Percentiles rank a stretch among this genome's conserved stretches.
Conservation (phyloP, 2,888 invertebrate species). For the Lepidocyrtinus sp. region DNA sequence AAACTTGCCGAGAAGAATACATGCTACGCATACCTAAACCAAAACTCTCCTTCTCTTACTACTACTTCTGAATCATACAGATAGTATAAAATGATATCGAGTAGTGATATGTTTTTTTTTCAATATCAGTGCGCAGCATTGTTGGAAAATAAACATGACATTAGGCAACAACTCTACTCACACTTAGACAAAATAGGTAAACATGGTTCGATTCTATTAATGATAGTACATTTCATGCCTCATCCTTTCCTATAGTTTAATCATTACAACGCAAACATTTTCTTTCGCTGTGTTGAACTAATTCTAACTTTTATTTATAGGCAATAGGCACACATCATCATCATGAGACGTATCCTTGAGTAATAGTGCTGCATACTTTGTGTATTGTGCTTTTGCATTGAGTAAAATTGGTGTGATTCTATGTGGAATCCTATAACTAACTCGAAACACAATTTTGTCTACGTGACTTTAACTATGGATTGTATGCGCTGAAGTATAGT, state of each 20-base stretch:
- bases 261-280: not conserved
- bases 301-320: conserved; percentile 7
- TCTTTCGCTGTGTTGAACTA: not conserved
- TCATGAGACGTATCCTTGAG: not conserved
- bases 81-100: too few species aligned
- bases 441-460: conserved; percentile 9
- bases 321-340: not conserved
- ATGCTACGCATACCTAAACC: not conserved
- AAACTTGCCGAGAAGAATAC: conserved; percentile 1
- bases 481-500: too few species aligned
- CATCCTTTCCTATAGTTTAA: not conserved
- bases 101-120: not conserved
- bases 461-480: conserved; percentile 7
- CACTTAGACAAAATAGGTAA: conserved; percentile 2
- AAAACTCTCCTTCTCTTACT: conserved; percentile 4
- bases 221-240: not conserved
- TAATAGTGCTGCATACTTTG: not conserved
- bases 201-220: conserved; percentile 13
- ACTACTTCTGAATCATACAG: too few species aligned
- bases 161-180: conserved; percentile 42
- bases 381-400: not conserved
- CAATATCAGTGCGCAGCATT: not conserved
- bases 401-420: conserved; percentile 10
- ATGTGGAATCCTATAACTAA: conserved; percentile 1
- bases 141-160: conserved; percentile 37